A percentile compares a stretch with the other conserved stretches of the same genome.
Conservation (phyloP, 2,113 vertebrate genomes). For the Gallinago jamesoni region DNA sequence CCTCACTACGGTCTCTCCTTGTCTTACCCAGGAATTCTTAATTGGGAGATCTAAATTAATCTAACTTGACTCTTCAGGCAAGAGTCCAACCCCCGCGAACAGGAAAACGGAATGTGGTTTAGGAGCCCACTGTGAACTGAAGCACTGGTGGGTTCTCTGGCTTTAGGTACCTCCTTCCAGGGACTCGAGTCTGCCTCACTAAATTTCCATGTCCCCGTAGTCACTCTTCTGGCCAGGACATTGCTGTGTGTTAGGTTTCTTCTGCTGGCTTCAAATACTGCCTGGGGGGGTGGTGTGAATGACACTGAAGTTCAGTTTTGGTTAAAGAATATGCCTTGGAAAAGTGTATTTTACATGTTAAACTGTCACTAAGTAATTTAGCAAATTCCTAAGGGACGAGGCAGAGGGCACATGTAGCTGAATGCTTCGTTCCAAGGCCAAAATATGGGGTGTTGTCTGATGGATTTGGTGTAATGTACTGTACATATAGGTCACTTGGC, state of each 20-base stretch:
- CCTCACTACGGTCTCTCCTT: not conserved
- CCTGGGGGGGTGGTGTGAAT: not conserved
- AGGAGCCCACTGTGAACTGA: not conserved
- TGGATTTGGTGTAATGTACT: not conserved
- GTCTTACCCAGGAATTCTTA: not conserved
- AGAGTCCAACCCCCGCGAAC: not conserved
- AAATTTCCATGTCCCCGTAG: not conserved
- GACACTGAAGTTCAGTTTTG: not conserved
- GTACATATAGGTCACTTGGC: not conserved
- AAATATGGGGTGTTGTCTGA: not conserved
- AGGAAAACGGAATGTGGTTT: not conserved
- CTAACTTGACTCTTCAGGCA: not conserved
- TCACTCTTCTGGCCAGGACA: not conserved
- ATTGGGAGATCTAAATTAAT: not conserved
- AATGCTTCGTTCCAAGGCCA: not conserved
- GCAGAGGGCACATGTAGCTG: not conserved
- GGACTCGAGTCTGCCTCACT: not conserved
- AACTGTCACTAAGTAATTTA: not conserved
- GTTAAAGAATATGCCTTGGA: not conserved
- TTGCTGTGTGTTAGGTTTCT: not conserved
- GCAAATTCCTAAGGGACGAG: not conserved
- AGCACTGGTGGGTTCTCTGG: not conserved
- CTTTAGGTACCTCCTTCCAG: constrained; percentile 28
- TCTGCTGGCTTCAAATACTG: not conserved
- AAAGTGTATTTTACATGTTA: not conserved